Evolutionary conservation across 2,797 vertebrate species (phyloP).

Genomic region (Neosilurus hyrtlii): DNA sequence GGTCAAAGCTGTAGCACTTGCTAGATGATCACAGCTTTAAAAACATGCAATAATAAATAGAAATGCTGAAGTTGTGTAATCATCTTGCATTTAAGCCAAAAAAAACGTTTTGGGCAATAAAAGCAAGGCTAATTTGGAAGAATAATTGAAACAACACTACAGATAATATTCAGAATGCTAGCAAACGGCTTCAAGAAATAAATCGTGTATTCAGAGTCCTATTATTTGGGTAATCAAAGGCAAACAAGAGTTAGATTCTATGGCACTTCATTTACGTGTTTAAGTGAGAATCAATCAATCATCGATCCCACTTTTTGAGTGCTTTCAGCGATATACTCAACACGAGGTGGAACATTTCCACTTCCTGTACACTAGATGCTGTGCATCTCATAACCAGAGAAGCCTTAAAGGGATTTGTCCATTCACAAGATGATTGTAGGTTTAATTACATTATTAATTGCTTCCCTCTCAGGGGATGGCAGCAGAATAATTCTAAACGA

Average conservation of each 20-base stretch:
- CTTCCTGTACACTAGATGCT: conserved; percentile 26
- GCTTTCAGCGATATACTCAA: conserved; percentile 1
- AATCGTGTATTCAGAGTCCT: neutral
- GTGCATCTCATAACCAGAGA: conserved; percentile 32
- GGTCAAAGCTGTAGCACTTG: neutral
- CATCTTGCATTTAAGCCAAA: neutral
- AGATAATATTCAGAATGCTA: neutral
- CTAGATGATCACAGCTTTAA: neutral
- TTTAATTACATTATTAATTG: conserved; percentile 58
- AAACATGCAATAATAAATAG: neutral
- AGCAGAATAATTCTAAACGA: conserved; percentile 36
- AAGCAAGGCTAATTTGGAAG: neutral
- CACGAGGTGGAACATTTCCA: conserved; percentile 22
- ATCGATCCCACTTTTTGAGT: neutral
- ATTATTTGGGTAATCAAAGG: neutral
- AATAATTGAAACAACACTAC: neutral
- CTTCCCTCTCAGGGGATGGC: conserved; percentile 44
- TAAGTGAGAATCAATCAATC: neutral
- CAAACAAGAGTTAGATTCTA: no score
- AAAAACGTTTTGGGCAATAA: neutral
- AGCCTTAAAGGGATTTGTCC: conserved; percentile 30
- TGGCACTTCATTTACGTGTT: neutral
- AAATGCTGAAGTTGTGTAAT: neutral
- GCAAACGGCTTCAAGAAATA: neutral
- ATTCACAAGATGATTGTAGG: conserved; percentile 42